phyloP scores from a whole-genome alignment of 2,888 invertebrate species.

The Troilus luridus region DNA sequence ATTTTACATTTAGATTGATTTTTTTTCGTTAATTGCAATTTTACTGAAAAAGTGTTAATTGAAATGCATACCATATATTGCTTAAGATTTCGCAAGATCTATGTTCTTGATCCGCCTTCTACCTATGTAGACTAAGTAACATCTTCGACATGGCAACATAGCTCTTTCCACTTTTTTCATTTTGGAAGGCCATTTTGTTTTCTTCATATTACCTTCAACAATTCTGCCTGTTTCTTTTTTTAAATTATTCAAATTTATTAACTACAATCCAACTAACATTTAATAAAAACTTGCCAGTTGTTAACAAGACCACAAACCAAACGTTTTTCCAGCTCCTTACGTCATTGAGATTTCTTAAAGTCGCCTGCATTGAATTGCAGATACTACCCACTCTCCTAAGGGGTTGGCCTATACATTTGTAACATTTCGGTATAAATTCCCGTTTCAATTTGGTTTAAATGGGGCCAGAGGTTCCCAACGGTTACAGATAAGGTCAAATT shows the following conservation, averaged over 20 bases:
- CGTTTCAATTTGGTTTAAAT: background rate
- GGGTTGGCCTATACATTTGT: background rate
- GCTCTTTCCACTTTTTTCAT: too few species aligned
- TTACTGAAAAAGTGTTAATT: too few species aligned
- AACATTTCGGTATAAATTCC: background rate
- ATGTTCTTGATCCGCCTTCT: too few species aligned
- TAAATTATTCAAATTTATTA: background rate
- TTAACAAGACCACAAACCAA: conserved; percentile 16
- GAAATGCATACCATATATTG: too few species aligned
- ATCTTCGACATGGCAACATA: too few species aligned
- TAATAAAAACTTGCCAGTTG: background rate
- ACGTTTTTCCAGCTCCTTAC: background rate
- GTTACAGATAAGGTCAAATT: background rate
- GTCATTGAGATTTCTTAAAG: background rate
- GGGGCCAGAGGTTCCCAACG: background rate
- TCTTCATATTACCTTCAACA: background rate
- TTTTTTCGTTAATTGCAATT: too few species aligned
- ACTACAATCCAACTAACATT: background rate
- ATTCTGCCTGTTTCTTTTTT: background rate
- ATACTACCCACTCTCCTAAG: background rate
- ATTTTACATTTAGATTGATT: too few species aligned
- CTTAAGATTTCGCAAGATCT: too few species aligned
- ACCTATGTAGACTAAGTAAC: too few species aligned
- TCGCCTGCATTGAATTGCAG: conserved; percentile 14
- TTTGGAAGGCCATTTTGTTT: background rate